phyloP scores from a whole-genome alignment of 2,113 vertebrate species.

The Platysteira castanea region DNA sequence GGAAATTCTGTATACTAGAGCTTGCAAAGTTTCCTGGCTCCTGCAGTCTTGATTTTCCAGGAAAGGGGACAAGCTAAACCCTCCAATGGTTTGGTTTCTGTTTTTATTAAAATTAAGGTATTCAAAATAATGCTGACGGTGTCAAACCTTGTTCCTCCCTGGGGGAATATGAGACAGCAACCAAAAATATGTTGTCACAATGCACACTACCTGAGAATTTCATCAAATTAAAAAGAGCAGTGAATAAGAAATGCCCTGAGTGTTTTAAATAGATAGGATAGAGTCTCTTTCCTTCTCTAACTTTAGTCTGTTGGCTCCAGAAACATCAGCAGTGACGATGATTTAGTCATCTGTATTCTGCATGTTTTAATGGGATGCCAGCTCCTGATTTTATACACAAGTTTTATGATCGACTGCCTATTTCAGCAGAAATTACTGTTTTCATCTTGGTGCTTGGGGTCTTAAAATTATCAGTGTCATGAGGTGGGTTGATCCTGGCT shows the following conservation, averaged over 20 bases:
- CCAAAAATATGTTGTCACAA: not conserved
- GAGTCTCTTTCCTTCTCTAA: not conserved
- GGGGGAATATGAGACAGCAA: not conserved
- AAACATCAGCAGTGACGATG: not conserved
- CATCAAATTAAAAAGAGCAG: not conserved
- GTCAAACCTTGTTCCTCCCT: not conserved
- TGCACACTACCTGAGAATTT: not conserved
- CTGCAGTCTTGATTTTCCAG: conserved; percentile 28
- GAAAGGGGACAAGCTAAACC: conserved; percentile 36
- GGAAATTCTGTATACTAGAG: conserved; percentile 15
- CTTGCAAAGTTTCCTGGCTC: conserved; percentile 50
- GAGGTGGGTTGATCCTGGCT: not conserved
- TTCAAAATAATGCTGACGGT: not conserved
- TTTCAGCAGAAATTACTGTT: not conserved
- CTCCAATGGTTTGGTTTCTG: not conserved
- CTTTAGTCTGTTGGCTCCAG: not conserved
- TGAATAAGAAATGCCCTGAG: not conserved
- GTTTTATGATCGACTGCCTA: not conserved
- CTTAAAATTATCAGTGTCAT: not conserved
- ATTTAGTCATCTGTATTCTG: conserved; percentile 31
- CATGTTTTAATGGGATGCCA: not conserved
- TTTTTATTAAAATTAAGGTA: not conserved
- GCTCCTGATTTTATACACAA: not conserved
- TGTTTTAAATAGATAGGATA: not conserved
- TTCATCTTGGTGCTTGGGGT: not conserved